These are phyloP conservation scores for Rallus crepitans DNA, from an alignment of 2,797 vertebrate genomes.

Conservation along the genomic window DNA sequence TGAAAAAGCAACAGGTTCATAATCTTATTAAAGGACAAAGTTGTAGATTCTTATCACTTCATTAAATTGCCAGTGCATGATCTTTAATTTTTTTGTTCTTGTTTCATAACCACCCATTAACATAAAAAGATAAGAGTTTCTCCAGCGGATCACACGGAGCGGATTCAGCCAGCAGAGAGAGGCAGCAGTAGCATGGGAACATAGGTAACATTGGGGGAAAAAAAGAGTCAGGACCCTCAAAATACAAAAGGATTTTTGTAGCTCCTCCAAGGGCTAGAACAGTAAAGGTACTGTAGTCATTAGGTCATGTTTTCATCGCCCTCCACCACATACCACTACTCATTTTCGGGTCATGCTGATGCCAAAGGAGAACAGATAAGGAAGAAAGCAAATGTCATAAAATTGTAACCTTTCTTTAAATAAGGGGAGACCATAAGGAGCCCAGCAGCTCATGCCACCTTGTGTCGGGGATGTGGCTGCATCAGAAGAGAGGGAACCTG, in stretches of 20 bases:
- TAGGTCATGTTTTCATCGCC: not conserved
- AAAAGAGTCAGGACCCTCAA: not conserved
- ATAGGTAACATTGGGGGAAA: not conserved
- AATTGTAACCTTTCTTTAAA: not conserved
- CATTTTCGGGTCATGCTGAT: not conserved
- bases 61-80: not conserved
- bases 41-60: constrained; percentile 2
- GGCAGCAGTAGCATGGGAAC: not conserved
- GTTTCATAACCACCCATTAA: not conserved
- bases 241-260: accelerated
- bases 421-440: not conserved
- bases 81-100: not conserved
- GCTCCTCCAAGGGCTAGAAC: not conserved
- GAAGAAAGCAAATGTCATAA: not conserved
- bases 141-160: not conserved
- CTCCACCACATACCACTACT: not conserved
- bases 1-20: not conserved
- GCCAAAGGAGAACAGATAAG: not conserved
- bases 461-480: not conserved
- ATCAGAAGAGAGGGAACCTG: not conserved
- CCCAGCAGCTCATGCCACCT: not conserved
- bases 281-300: not conserved
- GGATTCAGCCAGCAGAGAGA: not conserved
- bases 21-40: not conserved
- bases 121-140: not conserved